Evolutionary conservation across 1,140 invertebrate genomes (phyloP).

Genomic region (Andricus grossulariae): DNA sequence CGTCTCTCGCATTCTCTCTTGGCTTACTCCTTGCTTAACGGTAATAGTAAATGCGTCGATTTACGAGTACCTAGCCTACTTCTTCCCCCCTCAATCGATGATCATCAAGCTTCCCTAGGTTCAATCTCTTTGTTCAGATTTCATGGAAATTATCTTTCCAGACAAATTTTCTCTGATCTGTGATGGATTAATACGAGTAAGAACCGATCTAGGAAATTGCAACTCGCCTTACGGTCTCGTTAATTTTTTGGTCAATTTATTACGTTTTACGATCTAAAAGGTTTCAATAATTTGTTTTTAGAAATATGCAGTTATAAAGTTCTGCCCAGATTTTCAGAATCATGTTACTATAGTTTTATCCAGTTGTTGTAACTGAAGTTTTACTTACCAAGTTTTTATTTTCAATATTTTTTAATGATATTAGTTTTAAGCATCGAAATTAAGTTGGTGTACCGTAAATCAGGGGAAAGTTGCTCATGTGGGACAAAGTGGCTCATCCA

Average conservation of each 20-base stretch:
- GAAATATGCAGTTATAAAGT: too few species aligned
- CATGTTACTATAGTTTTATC: too few species aligned
- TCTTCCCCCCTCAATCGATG: slow-evolving; percentile 24
- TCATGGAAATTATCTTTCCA: not conserved
- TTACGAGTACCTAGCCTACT: slow-evolving; percentile 59
- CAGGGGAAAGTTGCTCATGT: too few species aligned
- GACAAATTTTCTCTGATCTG: not conserved
- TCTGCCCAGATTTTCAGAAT: too few species aligned
- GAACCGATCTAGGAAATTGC: not conserved
- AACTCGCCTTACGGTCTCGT: not conserved
- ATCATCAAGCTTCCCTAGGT: slow-evolving; percentile 8
- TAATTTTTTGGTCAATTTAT: not conserved
- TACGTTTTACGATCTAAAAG: not conserved
- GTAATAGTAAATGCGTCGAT: slow-evolving; percentile 65
- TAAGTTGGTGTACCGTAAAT: too few species aligned
- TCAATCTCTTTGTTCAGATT: slow-evolving; percentile 23
- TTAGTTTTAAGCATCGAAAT: too few species aligned
- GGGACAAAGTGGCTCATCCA: too few species aligned
- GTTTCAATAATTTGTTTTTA: not conserved
- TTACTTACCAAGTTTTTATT: too few species aligned
- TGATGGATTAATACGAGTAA: slow-evolving; percentile 6
- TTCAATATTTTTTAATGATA: too few species aligned
- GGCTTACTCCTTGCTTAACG: slow-evolving; percentile 55
- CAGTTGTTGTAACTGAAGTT: too few species aligned
- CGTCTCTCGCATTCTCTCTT: slow-evolving; percentile 36